Evolutionary conservation across 1,140 invertebrate genomes (phyloP).

Genomic region (Oedothorax gibbosus): DNA sequence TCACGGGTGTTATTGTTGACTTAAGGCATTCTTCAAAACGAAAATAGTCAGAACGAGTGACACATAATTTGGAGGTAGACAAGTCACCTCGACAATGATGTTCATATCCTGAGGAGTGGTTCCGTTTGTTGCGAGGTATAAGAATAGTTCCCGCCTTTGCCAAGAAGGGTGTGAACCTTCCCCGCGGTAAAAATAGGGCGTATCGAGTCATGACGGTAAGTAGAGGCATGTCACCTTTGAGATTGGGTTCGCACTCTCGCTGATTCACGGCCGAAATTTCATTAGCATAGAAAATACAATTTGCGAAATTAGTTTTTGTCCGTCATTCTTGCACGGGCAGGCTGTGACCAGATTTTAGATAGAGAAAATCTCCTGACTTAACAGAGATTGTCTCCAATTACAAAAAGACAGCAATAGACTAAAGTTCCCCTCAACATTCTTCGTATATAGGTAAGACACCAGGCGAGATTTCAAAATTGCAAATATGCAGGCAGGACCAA

Average conservation of each 20-base stretch:
- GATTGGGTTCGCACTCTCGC: conserved; percentile 24
- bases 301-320: too few relatives aligned
- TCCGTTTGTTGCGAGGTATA: conserved; percentile 40
- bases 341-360: too few relatives aligned
- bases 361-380: too few relatives aligned
- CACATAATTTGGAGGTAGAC: conserved; percentile 34
- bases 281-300: not conserved
- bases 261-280: conserved; percentile 27
- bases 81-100: conserved; percentile 45
- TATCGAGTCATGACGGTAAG: conserved; percentile 14
- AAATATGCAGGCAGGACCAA: too few relatives aligned
- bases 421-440: too few relatives aligned
- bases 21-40: conserved; percentile 40
- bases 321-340: too few relatives aligned
- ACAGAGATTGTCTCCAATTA: too few relatives aligned
- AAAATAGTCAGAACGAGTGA: conserved; percentile 33
- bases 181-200: conserved; percentile 35
- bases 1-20: conserved; percentile 14
- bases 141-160: conserved; percentile 32
- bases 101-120: conserved; percentile 19
- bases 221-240: conserved; percentile 35
- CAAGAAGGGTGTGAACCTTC: conserved; percentile 19
- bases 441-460: too few relatives aligned
- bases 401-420: too few relatives aligned
- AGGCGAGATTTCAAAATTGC: too few relatives aligned